phyloP scores from a whole-genome alignment of 2,888 invertebrate genomes.

The Neoitamus cyanurus region DNA sequence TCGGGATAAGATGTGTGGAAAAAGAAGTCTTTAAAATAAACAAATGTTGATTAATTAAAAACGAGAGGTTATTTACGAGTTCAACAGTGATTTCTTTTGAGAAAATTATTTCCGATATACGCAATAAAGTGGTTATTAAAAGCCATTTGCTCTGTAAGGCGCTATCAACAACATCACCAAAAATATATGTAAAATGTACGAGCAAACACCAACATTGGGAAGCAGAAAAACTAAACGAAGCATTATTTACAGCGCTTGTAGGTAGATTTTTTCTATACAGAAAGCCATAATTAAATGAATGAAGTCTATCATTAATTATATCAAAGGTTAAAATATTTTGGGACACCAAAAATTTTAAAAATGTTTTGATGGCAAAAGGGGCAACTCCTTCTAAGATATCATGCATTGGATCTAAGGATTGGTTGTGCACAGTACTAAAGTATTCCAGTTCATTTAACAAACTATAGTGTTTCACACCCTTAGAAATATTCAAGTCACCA shows the following conservation, averaged over 20 bases:
- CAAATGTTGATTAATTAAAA: not conserved
- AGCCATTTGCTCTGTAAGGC: slow-evolving; percentile 43
- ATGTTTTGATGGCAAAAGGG: not conserved
- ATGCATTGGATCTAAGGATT: slow-evolving; percentile 1
- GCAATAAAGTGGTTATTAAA: slow-evolving; percentile 45
- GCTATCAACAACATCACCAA: slow-evolving; percentile 19
- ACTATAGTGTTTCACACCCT: not conserved
- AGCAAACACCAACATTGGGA: slow-evolving; percentile 50
- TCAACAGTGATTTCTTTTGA: not conserved
- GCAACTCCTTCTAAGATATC: slow-evolving; percentile 33
- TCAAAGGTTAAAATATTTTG: slow-evolving; percentile 42
- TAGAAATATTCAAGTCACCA: not conserved
- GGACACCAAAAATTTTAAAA: slow-evolving; percentile 6
- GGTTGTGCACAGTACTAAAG: not conserved
- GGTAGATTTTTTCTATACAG: slow-evolving; percentile 24
- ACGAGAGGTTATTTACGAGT: not conserved
- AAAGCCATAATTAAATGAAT: not conserved
- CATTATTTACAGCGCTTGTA: not conserved
- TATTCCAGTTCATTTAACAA: not conserved
- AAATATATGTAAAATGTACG: slow-evolving; percentile 45
- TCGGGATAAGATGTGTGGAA: slow-evolving; percentile 29
- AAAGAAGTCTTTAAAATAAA: not conserved
- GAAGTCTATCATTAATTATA: not conserved
- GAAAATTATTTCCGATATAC: slow-evolving; percentile 44
- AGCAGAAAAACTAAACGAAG: slow-evolving; percentile 46